Conservation (phyloP, 2,113 vertebrate genomes). For the Oophaga pumilio region DNA sequence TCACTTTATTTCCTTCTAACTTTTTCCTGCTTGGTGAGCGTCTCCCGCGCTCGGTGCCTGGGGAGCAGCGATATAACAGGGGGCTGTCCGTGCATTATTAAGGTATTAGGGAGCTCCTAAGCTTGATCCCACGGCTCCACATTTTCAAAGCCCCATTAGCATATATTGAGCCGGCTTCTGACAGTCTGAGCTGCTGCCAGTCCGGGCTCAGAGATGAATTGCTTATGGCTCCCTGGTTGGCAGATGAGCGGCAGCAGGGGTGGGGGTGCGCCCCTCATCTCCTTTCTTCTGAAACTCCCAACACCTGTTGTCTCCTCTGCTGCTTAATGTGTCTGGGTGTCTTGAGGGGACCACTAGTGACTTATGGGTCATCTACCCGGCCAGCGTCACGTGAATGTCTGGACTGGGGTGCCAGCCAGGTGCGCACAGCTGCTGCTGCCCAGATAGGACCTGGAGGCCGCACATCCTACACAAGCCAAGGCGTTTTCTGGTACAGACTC, state of each 20-base stretch:
- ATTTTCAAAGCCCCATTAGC: slow-evolving; percentile 57
- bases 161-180: slow-evolving; percentile 56
- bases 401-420: background rate
- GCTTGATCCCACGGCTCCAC: slow-evolving; percentile 45
- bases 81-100: slow-evolving; percentile 51
- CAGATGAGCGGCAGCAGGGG: slow-evolving; percentile 25
- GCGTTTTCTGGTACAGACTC: background rate
- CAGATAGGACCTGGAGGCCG: background rate
- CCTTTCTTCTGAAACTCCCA: slow-evolving; percentile 45
- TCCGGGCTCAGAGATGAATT: slow-evolving; percentile 53
- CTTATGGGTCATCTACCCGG: background rate
- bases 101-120: slow-evolving; percentile 58
- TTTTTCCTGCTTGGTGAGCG: background rate
- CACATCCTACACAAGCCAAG: background rate
- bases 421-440: background rate
- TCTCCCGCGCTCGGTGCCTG: slow-evolving; percentile 10
- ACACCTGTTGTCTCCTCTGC: slow-evolving; percentile 53
- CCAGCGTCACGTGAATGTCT: background rate
- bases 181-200: slow-evolving; percentile 54
- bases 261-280: slow-evolving; percentile 14
- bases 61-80: slow-evolving; percentile 17
- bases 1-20: slow-evolving; percentile 27
- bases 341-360: slow-evolving; percentile 22
- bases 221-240: slow-evolving; percentile 48
- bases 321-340: slow-evolving; percentile 33